These are phyloP conservation scores for Cantharis lateralis DNA, from an alignment of 2,888 invertebrate genomes.

Conservation along the genomic window DNA sequence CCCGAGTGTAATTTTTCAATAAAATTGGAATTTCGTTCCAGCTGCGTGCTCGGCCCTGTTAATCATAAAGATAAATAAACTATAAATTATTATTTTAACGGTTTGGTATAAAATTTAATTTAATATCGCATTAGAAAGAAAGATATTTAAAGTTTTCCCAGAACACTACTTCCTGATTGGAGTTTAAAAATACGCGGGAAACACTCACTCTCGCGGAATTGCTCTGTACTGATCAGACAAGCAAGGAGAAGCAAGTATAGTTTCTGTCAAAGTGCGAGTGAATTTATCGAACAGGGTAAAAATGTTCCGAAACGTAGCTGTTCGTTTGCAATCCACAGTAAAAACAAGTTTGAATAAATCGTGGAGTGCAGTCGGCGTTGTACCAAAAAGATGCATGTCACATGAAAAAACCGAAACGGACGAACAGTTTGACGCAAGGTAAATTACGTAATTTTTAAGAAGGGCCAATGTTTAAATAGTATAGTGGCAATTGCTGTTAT, in stretches of 20 bases:
- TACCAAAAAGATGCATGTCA: constrained; percentile 48
- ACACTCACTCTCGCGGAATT: not conserved
- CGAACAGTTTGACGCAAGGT: constrained; percentile 82
- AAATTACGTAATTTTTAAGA: constrained; percentile 57
- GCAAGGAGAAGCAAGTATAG: not conserved
- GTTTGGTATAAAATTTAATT: not conserved
- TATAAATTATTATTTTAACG: too few species aligned
- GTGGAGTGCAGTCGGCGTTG: constrained; percentile 32
- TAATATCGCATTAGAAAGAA: not conserved
- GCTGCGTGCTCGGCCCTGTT: too few species aligned
- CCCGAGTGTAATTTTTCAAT: too few species aligned
- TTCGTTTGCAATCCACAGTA: constrained; percentile 54
- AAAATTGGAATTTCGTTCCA: too few species aligned
- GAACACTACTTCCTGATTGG: too few species aligned
- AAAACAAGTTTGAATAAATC: constrained; percentile 46
- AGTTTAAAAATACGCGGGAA: not conserved
- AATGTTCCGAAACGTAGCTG: constrained; percentile 60
- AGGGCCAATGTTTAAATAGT: constrained; percentile 44
- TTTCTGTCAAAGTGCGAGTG: not conserved
- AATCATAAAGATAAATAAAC: too few species aligned
- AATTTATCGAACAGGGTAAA: constrained; percentile 33
- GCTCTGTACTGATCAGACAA: not conserved
- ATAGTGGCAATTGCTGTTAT: not conserved
- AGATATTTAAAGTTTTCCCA: too few species aligned
- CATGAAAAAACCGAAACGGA: constrained; percentile 69